Base-by-base conservation (phyloP, 2,113 vertebrate genomes). In the Chinchilla lanigera region DNA sequence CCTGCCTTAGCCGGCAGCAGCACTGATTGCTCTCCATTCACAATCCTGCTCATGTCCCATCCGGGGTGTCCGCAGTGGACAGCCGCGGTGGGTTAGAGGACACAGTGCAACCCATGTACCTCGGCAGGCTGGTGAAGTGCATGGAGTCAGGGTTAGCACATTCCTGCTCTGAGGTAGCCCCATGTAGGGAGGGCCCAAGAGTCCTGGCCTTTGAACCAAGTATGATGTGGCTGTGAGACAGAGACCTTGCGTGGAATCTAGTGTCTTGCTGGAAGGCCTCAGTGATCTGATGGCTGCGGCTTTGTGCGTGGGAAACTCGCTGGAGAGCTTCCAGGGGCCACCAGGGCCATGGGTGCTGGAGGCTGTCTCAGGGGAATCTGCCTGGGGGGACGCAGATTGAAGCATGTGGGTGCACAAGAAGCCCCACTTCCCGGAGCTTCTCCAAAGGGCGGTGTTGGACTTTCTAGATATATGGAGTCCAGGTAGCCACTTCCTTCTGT, bases 41-140 rank as follows among this genome's bases (percentile, higher is more conserved):
- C 38, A 16, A 77, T 28, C 33, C 44, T 7, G 50, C 38, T 5
- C 1, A 26, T 41, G 65, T 33, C 8, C 60, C 33, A 44, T 35
- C 13, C 33, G 56, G 71, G 16, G 2, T 30, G 5, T 7, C 0
- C 24, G 50, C 63, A 3, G 52, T 3, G 20, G 58, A 30, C 52
- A 28, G 12, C 65, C 0, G 0, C 56, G 30, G 44, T 14, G n/a
- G 50, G 47, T 69, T 44, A 47, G 73, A 38, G 26, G 35, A 67
- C 50, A 11, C n/a, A 13, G 0, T 20, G 0, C 17, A n/a, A 35
- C 38, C 35, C 20, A 0, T 12, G 3, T 33, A 47, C 30, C 28
- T 26, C 2, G 56, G 44, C 1, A 3, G 56, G n/a, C 56, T 38
- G 47, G 54, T 12, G 73, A 41, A 67, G 33, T 11, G 26, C 12